Base-by-base conservation (phyloP, 2,113 vertebrate genomes). In the Phyllostomus discolor region DNA sequence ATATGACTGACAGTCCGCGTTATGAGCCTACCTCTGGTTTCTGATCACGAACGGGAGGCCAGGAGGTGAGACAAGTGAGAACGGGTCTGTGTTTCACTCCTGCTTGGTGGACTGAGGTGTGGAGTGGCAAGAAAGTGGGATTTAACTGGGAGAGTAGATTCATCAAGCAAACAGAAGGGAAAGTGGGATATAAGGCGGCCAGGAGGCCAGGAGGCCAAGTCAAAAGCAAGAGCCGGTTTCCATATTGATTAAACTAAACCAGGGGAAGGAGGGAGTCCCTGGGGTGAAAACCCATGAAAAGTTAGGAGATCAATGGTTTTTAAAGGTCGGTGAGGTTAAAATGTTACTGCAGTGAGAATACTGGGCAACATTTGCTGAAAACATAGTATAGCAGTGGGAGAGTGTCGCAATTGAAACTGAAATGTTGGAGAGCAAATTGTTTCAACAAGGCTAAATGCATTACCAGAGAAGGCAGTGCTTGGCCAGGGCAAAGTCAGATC, bases 1-100 rank as follows among this genome's bases (percentile, higher is more conserved):
- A n/a, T 66, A 15, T 14, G 31, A 46, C 73, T 48, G 41, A 16
- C 31, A 35, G 22, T 11, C 2, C 1, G 33, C 2, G 4, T 41
- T 28, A 28, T 0, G 0, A 52, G 5, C 10, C 19, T 46, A 0
- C 4, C 62, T 12, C 17, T 54, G 33, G 2, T 59, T 38, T 43
- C 50, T 54, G 38, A 50, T 38, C 31, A 20, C 4, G 17, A 54
- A 5, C 20, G 33, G 54, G 19, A 90, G 57, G 33, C 20, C 33
- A 33, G 54, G 19, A 90, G 57, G 26, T 20, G 28, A 79, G 20
- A 54, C 9, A 43, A 50, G 5, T 22, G n/a, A 66, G 54, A 66
- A 66, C 48, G 14, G 1, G 10, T 20, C 62, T 66, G 10, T 22
- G 5, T 66, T 48, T 90, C 33, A 41, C 54, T 48, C 54, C 19